A percentile compares a stretch with the other conserved stretches of the same genome.
These are phyloP conservation scores for Aquatica leii DNA, from an alignment of 2,888 invertebrate species.

Conservation along the genomic window DNA sequence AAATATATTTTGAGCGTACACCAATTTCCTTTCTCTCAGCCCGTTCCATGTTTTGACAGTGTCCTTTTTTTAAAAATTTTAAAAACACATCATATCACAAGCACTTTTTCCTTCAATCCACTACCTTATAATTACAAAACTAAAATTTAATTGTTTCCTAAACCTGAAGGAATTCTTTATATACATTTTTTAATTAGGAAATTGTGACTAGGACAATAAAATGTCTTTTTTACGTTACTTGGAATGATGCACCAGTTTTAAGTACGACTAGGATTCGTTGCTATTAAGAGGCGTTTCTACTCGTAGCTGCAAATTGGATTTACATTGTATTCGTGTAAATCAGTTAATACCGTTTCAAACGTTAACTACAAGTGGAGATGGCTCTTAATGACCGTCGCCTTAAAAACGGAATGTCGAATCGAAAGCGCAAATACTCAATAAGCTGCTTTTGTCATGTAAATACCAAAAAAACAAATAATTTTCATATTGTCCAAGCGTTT, in stretches of 20 bases:
- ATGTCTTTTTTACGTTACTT: constrained; percentile 12
- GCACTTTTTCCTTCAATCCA: too few species aligned
- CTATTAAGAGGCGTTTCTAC: background rate
- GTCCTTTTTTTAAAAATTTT: too few species aligned
- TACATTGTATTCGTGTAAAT: too few species aligned
- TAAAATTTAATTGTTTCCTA: constrained; percentile 13
- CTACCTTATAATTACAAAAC: constrained; percentile 5
- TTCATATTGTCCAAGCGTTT: too few species aligned
- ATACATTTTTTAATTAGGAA: constrained; percentile 15
- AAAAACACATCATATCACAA: constrained; percentile 47
- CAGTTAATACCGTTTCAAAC: background rate
- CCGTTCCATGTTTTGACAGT: background rate
- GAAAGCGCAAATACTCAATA: too few species aligned
- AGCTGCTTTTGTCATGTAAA: too few species aligned
- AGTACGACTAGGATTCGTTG: constrained; percentile 19
- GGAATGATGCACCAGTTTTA: constrained; percentile 23
- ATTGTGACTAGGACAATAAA: constrained; percentile 31
- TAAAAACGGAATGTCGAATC: too few species aligned
- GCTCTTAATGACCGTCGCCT: too few species aligned
- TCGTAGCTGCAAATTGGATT: too few species aligned
- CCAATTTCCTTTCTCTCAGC: constrained; percentile 11
- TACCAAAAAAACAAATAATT: too few species aligned
- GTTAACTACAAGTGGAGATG: too few species aligned
- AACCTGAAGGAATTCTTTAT: background rate
- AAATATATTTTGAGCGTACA: constrained; percentile 1